Base-by-base conservation (phyloP, 2,888 invertebrate species). In the Leucoptera coffeella region DNA sequence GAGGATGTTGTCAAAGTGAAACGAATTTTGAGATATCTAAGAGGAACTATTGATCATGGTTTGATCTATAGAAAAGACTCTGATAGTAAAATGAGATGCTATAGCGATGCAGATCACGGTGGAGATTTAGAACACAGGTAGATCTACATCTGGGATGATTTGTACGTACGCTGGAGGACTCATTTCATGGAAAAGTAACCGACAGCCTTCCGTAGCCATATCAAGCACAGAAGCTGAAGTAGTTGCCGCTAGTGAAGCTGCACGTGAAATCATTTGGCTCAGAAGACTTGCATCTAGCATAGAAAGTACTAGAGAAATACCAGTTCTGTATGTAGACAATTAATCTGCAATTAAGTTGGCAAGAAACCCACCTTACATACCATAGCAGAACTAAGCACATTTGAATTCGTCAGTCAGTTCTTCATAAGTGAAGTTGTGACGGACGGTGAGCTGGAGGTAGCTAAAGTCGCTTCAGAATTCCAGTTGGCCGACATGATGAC, bases 161-260 rank as follows among this genome's bases (percentile, higher is more conserved):
- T n/a, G n/a, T n/a, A n/a, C n/a, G n/a, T n/a, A n/a, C n/a, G n/a
- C n/a, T n/a, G n/a, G n/a, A n/a, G n/a, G n/a, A n/a, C n/a, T n/a
- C n/a, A n/a, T n/a, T n/a, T n/a, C n/a, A n/a, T n/a, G n/a, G n/a
- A n/a, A n/a, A n/a, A n/a, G n/a, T n/a, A n/a, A n/a, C n/a, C n/a
- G n/a, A n/a, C n/a, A n/a, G n/a, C n/a, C n/a, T n/a, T n/a, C n/a
- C n/a, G n/a, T n/a, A n/a, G n/a, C n/a, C n/a, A n/a, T n/a, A n/a
- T 47, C 42, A 1, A 41, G 44, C n/a, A 46, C 41, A n/a, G 36
- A 38, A 31, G 36, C 45, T 1, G 43, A 47, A 28, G 35, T 41
- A 22, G 37, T 47, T 8, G 43, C 46, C 11, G 44, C 40, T 4
- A 39, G 38, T 30, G 36, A 38, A 27, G 37, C 35, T 7, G 29